Evolutionary conservation across 2,888 invertebrate species (phyloP).

Genomic region (Gastrophysa polygoni): DNA sequence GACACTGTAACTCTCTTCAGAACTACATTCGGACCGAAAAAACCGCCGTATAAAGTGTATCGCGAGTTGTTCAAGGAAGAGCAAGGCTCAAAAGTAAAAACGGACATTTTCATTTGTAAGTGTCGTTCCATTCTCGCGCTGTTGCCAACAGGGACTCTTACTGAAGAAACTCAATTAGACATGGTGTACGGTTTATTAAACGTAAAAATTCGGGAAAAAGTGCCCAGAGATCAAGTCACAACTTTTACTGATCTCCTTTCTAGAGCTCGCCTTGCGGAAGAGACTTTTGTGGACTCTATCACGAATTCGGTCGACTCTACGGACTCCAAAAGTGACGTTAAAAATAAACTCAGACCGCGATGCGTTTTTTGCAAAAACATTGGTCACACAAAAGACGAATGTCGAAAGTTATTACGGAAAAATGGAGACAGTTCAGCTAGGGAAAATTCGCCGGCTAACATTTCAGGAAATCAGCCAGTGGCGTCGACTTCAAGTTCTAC

Average conservation of each 20-base stretch:
- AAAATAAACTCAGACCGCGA: constrained; percentile 1
- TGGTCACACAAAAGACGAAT: constrained; percentile 15
- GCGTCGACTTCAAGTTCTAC: constrained; percentile 1
- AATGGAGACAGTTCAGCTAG: neutral
- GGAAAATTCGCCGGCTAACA: neutral
- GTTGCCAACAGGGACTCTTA: constrained; percentile 8
- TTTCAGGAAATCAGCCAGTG: neutral
- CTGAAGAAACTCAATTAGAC: constrained; percentile 9
- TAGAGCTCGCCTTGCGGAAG: neutral
- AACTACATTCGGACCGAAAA: constrained; percentile 8
- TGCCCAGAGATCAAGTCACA: constrained; percentile 4
- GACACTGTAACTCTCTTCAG: constrained; percentile 15
- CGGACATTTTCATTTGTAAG: constrained; percentile 19
- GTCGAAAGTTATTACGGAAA: constrained; percentile 6
- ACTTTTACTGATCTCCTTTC: constrained; percentile 14
- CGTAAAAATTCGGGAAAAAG: constrained; percentile 14
- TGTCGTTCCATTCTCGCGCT: constrained; percentile 10
- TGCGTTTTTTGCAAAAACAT: constrained; percentile 1
- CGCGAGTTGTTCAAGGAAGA: neutral
- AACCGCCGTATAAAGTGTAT: neutral
- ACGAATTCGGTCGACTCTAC: constrained; percentile 1
- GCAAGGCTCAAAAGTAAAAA: neutral
- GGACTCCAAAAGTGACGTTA: neutral
- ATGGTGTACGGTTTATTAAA: constrained; percentile 20
- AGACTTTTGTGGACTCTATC: constrained; percentile 1